Evolutionary conservation across 2,113 vertebrate species (phyloP).

Genomic region (Paramisgurnus dabryanus): DNA sequence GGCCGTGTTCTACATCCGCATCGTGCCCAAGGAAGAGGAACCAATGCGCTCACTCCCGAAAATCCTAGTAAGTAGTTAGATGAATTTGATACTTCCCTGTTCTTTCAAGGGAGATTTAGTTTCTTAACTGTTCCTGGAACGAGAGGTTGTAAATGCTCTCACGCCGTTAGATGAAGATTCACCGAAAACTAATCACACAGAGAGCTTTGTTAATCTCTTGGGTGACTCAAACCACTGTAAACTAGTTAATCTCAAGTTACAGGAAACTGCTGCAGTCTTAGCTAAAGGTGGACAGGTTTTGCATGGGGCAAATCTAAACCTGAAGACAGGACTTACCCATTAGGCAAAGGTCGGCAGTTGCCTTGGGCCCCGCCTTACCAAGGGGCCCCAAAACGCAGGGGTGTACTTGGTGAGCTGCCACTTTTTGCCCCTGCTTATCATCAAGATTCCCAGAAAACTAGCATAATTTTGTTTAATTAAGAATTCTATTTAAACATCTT

Average conservation of each 20-base stretch:
- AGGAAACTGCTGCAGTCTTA: background rate
- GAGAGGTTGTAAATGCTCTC: constrained; percentile 4
- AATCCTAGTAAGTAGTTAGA: constrained; percentile 81
- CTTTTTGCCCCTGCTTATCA: no score
- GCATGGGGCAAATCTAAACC: background rate
- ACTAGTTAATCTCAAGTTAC: background rate
- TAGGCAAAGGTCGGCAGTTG: no score
- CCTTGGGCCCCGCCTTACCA: no score
- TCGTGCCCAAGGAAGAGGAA: constrained; percentile 92
- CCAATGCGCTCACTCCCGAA: constrained; percentile 86
- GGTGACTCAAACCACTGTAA: background rate
- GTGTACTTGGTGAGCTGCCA: no score
- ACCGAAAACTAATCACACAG: constrained; percentile 20
- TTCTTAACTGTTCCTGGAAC: constrained; percentile 8
- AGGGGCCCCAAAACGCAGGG: no score
- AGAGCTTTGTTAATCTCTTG: constrained; percentile 24
- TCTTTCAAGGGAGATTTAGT: background rate
- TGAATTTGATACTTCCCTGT: background rate
- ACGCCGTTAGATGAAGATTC: background rate
- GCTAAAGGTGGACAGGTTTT: no score
- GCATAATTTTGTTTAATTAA: no score
- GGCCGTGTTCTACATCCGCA: constrained; percentile 96
- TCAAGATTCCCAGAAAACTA: no score
- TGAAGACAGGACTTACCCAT: no score
- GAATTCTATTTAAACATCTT: no score